These are phyloP conservation scores for Mungos mungo DNA, from an alignment of 2,113 vertebrate genomes.

Conservation along the genomic window DNA sequence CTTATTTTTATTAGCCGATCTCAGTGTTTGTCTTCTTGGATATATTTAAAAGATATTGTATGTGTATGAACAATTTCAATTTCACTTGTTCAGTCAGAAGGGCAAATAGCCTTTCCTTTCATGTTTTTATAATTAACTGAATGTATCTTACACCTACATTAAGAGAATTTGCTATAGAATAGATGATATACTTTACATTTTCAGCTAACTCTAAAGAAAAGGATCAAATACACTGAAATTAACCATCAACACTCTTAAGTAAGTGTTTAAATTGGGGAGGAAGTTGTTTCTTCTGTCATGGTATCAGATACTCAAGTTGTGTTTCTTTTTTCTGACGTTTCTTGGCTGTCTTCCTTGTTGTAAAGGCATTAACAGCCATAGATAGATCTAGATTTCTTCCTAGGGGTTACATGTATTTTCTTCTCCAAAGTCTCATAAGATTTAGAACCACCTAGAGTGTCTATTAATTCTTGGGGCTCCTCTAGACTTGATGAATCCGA, in stretches of 20 bases:
- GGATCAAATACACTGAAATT: not conserved
- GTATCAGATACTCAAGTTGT: not conserved
- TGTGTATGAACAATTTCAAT: not conserved
- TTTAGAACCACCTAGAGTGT: not conserved
- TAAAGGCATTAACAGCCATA: not conserved
- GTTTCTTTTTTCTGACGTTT: not conserved
- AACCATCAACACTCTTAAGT: not conserved
- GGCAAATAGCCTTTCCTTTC: conserved; percentile 30
- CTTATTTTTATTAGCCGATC: conserved; percentile 41
- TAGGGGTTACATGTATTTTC: not conserved
- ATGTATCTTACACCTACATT: conserved; percentile 26
- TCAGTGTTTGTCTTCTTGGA: conserved; percentile 18
- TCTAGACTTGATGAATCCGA: not conserved
- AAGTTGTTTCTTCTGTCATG: not conserved
- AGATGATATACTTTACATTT: not conserved
- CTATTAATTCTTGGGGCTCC: not conserved
- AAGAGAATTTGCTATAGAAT: conserved; percentile 50
- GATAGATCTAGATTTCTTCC: not conserved
- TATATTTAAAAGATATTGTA: not conserved
- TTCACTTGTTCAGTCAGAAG: conserved; percentile 12
- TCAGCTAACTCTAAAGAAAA: not conserved
- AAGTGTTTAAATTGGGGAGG: not conserved
- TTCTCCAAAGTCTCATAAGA: not conserved
- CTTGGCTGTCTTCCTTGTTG: not conserved
- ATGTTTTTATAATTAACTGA: conserved; percentile 30